Conservation (phyloP, 2,113 vertebrate species). For the Oreochromis tanganicae region DNA sequence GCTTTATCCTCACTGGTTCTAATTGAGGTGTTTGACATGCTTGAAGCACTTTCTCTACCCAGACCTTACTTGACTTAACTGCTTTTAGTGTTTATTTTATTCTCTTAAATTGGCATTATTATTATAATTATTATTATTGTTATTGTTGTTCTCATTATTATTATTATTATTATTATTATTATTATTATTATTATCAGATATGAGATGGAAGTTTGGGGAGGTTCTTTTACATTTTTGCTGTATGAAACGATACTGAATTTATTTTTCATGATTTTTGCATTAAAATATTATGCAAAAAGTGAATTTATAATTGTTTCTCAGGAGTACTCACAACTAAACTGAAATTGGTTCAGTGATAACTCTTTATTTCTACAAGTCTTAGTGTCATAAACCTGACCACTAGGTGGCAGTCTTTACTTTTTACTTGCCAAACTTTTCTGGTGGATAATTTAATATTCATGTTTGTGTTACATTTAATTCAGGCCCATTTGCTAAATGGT, state of each 20-base stretch:
- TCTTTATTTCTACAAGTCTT: background rate
- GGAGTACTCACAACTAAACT: background rate
- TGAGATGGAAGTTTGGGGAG: conserved; percentile 21
- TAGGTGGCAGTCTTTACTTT: conserved; percentile 49
- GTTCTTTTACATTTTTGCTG: conserved; percentile 63
- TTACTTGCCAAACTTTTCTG: background rate
- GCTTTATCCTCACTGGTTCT: conserved; percentile 50
- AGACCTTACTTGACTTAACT: conserved; percentile 46
- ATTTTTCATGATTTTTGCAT: conserved; percentile 70
- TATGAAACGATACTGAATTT: conserved; percentile 57
- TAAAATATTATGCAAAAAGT: conserved; percentile 46
- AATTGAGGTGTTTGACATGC: conserved; percentile 49
- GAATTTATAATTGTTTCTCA: background rate
- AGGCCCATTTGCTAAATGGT: background rate
- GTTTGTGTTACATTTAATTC: background rate
- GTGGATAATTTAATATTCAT: background rate
- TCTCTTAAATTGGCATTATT: conserved; percentile 35
- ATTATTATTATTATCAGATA: background rate
- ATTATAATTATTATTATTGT: conserved; percentile 21
- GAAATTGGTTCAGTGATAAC: background rate
- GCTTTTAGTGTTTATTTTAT: conserved; percentile 41
- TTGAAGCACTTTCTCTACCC: conserved; percentile 58
- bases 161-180: conserved; percentile 25
- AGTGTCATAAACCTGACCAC: conserved; percentile 14
- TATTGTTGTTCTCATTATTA: conserved; percentile 19